Conservation (phyloP, 2,888 invertebrate species). For the Coremacera marginata region DNA sequence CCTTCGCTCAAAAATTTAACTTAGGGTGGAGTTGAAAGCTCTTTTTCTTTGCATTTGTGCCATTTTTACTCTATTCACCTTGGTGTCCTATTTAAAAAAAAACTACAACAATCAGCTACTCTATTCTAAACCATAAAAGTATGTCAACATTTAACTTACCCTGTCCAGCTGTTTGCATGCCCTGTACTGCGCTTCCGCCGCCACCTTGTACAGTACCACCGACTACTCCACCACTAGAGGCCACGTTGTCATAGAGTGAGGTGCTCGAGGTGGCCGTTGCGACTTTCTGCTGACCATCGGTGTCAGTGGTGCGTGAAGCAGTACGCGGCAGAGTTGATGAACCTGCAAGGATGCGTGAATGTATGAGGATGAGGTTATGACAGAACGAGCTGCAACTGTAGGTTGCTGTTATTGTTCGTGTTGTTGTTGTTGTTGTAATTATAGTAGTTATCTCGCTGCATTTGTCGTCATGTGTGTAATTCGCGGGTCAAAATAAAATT, state of each 20-base stretch:
- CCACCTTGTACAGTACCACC: conserved; percentile 43
- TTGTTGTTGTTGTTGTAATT: not conserved
- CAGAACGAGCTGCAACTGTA: not conserved
- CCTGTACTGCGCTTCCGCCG: conserved; percentile 50
- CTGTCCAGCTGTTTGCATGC: conserved; percentile 55
- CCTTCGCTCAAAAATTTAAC: not conserved
- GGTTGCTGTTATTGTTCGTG: conserved; percentile 2
- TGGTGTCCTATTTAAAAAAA: too few relatives aligned
- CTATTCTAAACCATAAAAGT: not conserved
- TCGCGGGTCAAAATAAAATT: not conserved
- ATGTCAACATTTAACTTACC: conserved; percentile 60
- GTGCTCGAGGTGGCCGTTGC: conserved; percentile 89
- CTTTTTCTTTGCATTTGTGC: too few relatives aligned
- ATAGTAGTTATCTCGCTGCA: not conserved
- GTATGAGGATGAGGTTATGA: conserved; percentile 36
- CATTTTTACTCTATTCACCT: too few relatives aligned
- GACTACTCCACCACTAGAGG: conserved; percentile 59
- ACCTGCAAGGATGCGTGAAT: conserved; percentile 71
- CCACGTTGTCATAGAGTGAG: conserved; percentile 88
- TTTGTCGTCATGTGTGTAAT: not conserved
- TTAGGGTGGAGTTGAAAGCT: conserved; percentile 1
- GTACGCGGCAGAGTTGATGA: conserved; percentile 86
- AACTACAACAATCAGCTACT: too few relatives aligned
- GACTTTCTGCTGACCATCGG: conserved; percentile 74
- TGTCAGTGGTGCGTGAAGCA: conserved; percentile 63